Percentiles rank a stretch among this genome's conserved stretches.
phyloP scores from a whole-genome alignment of 2,888 invertebrate species.

The Anarsia innoxiella region DNA sequence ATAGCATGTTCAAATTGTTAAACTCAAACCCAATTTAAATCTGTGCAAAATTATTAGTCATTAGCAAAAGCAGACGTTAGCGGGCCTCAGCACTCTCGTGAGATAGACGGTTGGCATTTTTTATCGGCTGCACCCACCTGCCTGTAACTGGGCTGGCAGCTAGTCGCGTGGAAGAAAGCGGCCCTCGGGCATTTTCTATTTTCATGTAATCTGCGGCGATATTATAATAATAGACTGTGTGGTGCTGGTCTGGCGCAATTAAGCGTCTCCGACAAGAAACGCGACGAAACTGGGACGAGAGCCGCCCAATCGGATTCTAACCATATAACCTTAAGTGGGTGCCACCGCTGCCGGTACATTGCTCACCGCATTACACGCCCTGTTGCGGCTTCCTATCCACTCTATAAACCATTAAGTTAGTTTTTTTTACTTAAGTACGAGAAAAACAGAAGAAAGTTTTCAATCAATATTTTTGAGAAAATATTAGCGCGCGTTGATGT shows the following conservation, averaged over 20 bases:
- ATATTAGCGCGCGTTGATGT: conserved; percentile 13
- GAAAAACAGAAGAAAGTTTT: too few species aligned
- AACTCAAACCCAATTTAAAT: too few species aligned
- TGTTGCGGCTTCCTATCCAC: conserved; percentile 12
- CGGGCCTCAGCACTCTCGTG: conserved; percentile 12
- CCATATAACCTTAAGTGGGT: conserved; percentile 17
- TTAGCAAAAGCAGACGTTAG: conserved; percentile 14
- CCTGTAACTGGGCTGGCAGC: conserved; percentile 35
- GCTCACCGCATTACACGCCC: conserved; percentile 12
- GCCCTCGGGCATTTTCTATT: conserved; percentile 66
- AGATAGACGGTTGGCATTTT: conserved; percentile 29
- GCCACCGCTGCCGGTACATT: too few species aligned
- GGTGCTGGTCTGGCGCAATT: conserved; percentile 54
- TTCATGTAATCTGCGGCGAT: conserved; percentile 58
- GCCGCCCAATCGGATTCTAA: conserved; percentile 38
- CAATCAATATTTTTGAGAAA: not conserved
- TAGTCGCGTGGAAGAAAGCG: conserved; percentile 66
- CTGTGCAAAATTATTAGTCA: conserved; percentile 16
- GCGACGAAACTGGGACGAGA: conserved; percentile 36
- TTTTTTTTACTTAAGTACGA: not conserved
- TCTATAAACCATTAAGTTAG: conserved; percentile 1
- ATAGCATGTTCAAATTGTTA: too few species aligned
- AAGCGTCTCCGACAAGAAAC: conserved; percentile 39
- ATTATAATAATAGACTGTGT: conserved; percentile 56
- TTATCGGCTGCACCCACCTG: conserved; percentile 41